These are phyloP conservation scores for Anthoscopus minutus DNA, from an alignment of 2,113 vertebrate genomes.

Conservation along the genomic window DNA sequence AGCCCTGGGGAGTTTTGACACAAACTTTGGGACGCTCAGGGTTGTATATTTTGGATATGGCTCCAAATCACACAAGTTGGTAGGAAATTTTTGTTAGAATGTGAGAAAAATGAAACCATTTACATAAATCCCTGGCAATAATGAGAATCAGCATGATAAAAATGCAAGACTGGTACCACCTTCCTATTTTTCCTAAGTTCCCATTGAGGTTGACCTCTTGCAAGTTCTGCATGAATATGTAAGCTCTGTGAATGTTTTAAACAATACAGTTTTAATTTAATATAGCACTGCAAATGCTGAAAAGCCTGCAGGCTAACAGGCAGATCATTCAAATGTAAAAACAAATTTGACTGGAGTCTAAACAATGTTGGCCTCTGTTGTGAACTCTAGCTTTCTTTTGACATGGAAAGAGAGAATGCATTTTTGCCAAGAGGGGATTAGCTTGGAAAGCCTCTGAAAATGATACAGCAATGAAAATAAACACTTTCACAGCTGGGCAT, in stretches of 20 bases:
- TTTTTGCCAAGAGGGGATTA: slow-evolving; percentile 23
- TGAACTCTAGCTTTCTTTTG: slow-evolving; percentile 13
- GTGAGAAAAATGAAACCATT: background rate
- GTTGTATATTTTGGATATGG: background rate
- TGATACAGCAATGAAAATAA: slow-evolving; percentile 27
- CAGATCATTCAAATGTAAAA: slow-evolving; percentile 57
- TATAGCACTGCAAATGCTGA: background rate
- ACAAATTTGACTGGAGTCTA: slow-evolving; percentile 46
- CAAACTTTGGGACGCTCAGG: background rate
- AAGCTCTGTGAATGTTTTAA: slow-evolving; percentile 72
- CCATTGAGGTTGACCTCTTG: slow-evolving; percentile 82
- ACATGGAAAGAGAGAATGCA: background rate
- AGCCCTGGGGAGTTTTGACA: background rate
- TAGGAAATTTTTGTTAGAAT: background rate
- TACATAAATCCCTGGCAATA: background rate
- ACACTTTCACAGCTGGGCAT: slow-evolving; percentile 4
- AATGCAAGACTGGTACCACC: background rate
- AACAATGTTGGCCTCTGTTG: slow-evolving; percentile 30
- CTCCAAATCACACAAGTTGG: background rate
- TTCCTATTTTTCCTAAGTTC: slow-evolving; percentile 80
- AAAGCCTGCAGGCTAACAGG: slow-evolving; percentile 3
- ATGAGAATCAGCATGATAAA: background rate
- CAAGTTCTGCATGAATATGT: slow-evolving; percentile 72
- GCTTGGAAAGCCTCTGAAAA: slow-evolving; percentile 35
- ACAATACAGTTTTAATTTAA: slow-evolving; percentile 29